Evolutionary conservation across 35 echinoderm and acorn worm species (phyloP).

Genomic region (Holothuria glaberrima): DNA sequence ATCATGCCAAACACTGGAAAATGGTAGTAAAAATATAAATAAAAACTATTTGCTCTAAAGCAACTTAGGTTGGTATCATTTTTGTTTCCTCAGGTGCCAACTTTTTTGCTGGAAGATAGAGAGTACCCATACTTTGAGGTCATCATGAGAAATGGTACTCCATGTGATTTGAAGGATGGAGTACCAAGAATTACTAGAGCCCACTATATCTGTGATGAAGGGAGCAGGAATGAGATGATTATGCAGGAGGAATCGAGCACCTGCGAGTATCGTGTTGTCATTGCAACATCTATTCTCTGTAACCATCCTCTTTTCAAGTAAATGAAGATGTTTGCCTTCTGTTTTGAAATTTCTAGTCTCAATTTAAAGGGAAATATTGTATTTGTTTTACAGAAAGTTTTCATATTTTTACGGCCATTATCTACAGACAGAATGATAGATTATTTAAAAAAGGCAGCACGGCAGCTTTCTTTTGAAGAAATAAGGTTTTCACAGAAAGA

Average conservation of each 20-base stretch:
- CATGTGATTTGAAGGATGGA: constrained; percentile 79
- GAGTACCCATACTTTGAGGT: constrained; percentile 94
- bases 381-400: too few relatives aligned
- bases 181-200: constrained; percentile 69
- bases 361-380: too few relatives aligned
- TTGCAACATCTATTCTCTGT: constrained; percentile 77
- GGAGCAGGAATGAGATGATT: constrained; percentile 78
- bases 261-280: constrained; percentile 91
- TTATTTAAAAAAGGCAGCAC: too few relatives aligned
- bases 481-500: too few relatives aligned
- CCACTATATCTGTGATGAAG: constrained; percentile 86
- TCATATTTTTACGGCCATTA: too few relatives aligned
- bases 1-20: too few relatives aligned
- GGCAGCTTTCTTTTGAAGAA: too few relatives aligned
- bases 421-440: background rate
- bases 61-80: background rate
- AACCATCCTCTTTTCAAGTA: constrained; percentile 89
- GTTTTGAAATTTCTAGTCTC: background rate
- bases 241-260: constrained; percentile 88
- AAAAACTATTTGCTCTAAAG: too few relatives aligned
- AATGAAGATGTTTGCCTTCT: constrained; percentile 20
- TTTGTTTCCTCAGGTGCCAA: constrained; percentile 74
- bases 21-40: too few relatives aligned
- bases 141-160: constrained; percentile 84
- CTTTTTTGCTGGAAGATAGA: constrained; percentile 74